Evolutionary conservation across 1,140 invertebrate genomes (phyloP).

Genomic region (Ganaspis sp.): DNA sequence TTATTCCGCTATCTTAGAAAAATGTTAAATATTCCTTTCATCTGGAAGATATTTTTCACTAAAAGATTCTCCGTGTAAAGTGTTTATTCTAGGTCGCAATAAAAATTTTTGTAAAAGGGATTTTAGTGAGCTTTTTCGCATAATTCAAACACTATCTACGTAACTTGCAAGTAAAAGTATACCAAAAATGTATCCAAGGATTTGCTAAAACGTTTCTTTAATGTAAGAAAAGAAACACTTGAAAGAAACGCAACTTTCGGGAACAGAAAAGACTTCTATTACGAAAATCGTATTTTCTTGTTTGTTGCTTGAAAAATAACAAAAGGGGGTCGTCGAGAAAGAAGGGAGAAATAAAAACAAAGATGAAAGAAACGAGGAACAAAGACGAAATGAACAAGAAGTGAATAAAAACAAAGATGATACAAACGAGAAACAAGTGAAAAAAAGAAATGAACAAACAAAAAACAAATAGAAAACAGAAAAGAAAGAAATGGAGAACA

Average conservation of each 20-base stretch:
- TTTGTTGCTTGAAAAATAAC: neutral
- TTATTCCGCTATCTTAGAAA: neutral
- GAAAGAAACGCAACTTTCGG: neutral
- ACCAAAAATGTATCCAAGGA: neutral
- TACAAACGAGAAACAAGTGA: neutral
- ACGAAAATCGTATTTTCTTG: neutral
- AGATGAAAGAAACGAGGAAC: no score
- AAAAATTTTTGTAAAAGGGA: neutral
- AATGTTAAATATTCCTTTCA: neutral
- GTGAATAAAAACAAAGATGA: neutral
- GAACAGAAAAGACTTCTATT: neutral
- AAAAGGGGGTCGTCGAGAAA: neutral
- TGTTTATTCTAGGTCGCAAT: neutral
- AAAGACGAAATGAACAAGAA: neutral
- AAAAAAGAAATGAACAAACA: no score
- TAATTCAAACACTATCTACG: no score
- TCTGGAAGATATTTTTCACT: neutral
- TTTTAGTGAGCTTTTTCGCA: no score
- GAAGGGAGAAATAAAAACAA: neutral
- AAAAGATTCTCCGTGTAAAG: neutral
- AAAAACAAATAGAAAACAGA: no score
- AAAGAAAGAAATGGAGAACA: neutral
- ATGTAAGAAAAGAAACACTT: neutral
- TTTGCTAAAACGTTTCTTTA: neutral
- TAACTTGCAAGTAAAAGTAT: no score